A percentile compares a stretch with the other conserved stretches of the same genome.
Evolutionary conservation across 1,140 invertebrate species (phyloP).

Genomic region (Adoxophyes honmai): DNA sequence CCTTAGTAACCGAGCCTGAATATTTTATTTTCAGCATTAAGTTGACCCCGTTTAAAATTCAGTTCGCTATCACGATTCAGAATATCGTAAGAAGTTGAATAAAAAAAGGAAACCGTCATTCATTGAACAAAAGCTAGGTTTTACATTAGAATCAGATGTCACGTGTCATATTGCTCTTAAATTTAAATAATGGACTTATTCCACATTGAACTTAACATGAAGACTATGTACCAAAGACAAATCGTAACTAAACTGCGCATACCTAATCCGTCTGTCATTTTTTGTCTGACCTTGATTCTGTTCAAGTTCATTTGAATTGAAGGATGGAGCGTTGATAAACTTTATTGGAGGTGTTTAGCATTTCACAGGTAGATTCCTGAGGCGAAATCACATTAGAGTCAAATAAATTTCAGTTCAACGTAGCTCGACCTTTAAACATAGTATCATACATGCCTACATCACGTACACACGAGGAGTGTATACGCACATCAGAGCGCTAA

Average conservation of each 20-base stretch:
- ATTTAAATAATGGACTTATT: no score
- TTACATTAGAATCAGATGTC: no score
- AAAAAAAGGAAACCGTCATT: no score
- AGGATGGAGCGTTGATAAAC: slow-evolving; percentile 11
- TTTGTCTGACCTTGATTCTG: slow-evolving; percentile 7
- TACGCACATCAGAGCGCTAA: slow-evolving; percentile 16
- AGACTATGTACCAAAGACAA: slow-evolving; percentile 3
- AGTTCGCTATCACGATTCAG: no score
- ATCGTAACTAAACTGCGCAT: slow-evolving; percentile 2
- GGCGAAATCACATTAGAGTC: neutral
- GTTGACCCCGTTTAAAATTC: no score
- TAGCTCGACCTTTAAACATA: neutral
- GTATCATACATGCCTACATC: slow-evolving; percentile 1
- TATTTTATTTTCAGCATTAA: no score
- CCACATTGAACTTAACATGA: neutral
- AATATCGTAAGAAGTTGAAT: no score
- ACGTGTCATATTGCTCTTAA: no score
- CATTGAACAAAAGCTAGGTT: no score
- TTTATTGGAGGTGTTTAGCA: neutral
- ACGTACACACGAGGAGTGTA: neutral
- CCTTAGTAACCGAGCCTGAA: no score
- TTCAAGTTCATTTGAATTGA: slow-evolving; percentile 2
- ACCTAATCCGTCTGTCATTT: slow-evolving; percentile 5
- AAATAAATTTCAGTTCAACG: slow-evolving; percentile 11
- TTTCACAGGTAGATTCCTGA: slow-evolving; percentile 3